phyloP scores from a whole-genome alignment of 2,888 invertebrate genomes.

The Lepidochitona cinerea region DNA sequence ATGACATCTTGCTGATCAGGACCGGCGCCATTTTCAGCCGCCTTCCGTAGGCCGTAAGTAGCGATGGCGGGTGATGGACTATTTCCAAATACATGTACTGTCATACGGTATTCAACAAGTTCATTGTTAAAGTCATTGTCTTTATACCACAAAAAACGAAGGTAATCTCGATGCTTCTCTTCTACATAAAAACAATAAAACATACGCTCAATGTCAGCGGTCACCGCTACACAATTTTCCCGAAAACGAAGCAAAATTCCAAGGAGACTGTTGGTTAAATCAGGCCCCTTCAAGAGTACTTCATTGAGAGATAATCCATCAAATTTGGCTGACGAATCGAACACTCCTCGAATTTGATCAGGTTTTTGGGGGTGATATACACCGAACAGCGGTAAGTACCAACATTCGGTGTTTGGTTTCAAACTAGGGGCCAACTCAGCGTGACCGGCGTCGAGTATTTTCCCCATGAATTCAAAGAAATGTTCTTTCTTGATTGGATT shows the following conservation, averaged over 20 bases:
- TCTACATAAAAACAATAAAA: slow-evolving; percentile 19
- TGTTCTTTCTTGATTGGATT: slow-evolving; percentile 5
- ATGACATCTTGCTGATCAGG: not conserved
- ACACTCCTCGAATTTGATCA: slow-evolving; percentile 31
- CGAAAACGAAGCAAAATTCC: slow-evolving; percentile 31
- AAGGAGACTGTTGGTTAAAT: slow-evolving; percentile 28
- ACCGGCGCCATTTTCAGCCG: slow-evolving; percentile 16
- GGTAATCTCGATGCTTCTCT: slow-evolving; percentile 26
- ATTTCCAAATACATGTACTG: slow-evolving; percentile 19
- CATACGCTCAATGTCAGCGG: slow-evolving; percentile 29
- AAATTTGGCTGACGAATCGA: slow-evolving; percentile 32
- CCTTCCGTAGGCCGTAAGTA: slow-evolving; percentile 25
- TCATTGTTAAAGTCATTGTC: slow-evolving; percentile 15
- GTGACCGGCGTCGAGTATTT: slow-evolving; percentile 2
- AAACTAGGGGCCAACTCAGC: slow-evolving; percentile 15
- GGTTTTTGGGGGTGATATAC: slow-evolving; percentile 26
- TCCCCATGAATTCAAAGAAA: slow-evolving; percentile 14
- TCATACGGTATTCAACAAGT: slow-evolving; percentile 29
- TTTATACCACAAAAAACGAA: slow-evolving; percentile 37
- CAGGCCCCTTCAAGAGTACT: slow-evolving; percentile 30
- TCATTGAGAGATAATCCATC: slow-evolving; percentile 20
- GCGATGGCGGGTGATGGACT: slow-evolving; percentile 31
- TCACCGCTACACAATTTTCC: slow-evolving; percentile 20
- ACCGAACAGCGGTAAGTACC: slow-evolving; percentile 20
- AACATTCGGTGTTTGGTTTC: slow-evolving; percentile 5